Percentiles rank a stretch among this genome's conserved stretches.
Conservation (phyloP, 2,113 vertebrate species). For the Bos javanicus region DNA sequence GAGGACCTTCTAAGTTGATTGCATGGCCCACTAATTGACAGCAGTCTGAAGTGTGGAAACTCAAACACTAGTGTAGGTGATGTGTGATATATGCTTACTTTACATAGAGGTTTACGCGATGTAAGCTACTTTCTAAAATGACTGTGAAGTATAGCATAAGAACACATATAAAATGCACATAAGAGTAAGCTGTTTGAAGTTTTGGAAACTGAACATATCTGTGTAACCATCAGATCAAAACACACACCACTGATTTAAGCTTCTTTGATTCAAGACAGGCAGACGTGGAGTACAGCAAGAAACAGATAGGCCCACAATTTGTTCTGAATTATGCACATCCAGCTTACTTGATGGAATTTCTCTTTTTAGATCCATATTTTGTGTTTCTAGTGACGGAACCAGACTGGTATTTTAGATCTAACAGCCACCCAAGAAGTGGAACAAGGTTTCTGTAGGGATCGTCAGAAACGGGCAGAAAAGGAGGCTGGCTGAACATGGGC, state of each 20-base stretch:
- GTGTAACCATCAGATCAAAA: constrained; percentile 24
- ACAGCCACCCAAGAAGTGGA: neutral
- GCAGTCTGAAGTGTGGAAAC: neutral
- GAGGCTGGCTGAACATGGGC: neutral
- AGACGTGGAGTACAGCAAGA: neutral
- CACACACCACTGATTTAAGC: neutral
- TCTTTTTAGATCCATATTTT: neutral
- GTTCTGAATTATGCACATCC: neutral
- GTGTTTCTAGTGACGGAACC: neutral
- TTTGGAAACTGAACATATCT: neutral
- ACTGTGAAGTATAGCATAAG: neutral
- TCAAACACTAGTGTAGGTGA: neutral
- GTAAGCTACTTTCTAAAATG: neutral
- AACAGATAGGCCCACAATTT: neutral
- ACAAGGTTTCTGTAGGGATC: neutral
- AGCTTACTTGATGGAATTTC: neutral
- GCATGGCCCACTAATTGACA: neutral
- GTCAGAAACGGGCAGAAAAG: neutral
- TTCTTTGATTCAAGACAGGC: constrained; percentile 22
- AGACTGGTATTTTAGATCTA: neutral
- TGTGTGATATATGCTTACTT: constrained; percentile 26
- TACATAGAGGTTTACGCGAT: neutral
- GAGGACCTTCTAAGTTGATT: neutral
- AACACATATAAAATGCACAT: neutral
- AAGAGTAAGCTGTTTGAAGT: constrained; percentile 8